These are phyloP conservation scores for Boulengeromyrus knoepffleri DNA, from an alignment of 2,113 vertebrate species.

Conservation along the genomic window DNA sequence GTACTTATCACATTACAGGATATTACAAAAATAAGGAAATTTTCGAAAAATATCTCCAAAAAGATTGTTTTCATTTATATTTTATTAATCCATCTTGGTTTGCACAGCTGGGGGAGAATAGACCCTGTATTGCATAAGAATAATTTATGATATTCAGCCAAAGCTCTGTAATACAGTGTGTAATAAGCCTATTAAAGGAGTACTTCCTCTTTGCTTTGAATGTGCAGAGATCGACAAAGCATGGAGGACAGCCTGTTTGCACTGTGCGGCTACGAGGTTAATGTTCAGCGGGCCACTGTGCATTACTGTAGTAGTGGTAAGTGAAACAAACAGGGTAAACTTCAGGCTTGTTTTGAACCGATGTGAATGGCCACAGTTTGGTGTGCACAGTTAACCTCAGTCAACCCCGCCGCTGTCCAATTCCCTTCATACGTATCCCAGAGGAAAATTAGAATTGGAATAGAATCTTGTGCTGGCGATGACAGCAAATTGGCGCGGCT, in stretches of 20 bases:
- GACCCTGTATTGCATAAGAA: not conserved
- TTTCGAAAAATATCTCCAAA: not conserved
- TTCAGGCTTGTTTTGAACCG: not conserved
- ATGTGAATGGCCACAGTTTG: constrained; percentile 16
- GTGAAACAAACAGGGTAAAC: constrained; percentile 21
- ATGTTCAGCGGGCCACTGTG: not conserved
- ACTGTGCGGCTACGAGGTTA: not conserved
- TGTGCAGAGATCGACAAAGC: not conserved
- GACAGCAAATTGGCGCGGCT: constrained; percentile 21
- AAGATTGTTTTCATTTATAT: not conserved
- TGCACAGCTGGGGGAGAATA: not conserved
- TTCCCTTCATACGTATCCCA: constrained; percentile 15
- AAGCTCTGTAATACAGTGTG: not conserved
- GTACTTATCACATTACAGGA: not conserved
- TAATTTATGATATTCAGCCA: not conserved
- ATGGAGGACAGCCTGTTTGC: not conserved
- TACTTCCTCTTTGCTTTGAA: not conserved
- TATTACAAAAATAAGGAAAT: not conserved
- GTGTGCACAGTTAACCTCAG: constrained; percentile 18
- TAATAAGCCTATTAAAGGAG: not conserved
- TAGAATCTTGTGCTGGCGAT: constrained; percentile 13
- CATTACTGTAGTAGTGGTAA: not conserved
- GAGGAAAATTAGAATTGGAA: constrained; percentile 22
- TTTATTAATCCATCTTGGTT: not conserved
- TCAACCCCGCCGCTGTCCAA: constrained; percentile 25